phyloP scores from a whole-genome alignment of 2,797 vertebrate species.

The Fratercula arctica region DNA sequence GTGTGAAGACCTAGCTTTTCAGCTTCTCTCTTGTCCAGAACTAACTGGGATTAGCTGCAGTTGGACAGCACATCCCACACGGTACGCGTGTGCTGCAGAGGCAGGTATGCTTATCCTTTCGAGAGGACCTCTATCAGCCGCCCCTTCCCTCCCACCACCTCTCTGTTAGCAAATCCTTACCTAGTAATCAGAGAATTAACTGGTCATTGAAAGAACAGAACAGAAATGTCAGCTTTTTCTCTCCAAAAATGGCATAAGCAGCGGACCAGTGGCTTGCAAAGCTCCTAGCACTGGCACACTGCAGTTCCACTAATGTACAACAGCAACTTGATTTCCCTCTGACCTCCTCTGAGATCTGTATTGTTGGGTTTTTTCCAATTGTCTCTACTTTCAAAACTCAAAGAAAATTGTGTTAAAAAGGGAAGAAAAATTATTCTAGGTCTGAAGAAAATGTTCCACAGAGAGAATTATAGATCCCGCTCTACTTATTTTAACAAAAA shows the following conservation, averaged over 20 bases:
- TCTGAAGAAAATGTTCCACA: background rate
- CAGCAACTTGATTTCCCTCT: background rate
- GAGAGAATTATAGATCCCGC: background rate
- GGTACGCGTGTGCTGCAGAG: background rate
- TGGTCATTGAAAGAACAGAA: background rate
- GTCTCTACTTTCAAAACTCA: background rate
- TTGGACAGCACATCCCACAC: background rate
- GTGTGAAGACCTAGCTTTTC: background rate
- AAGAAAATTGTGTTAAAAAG: background rate
- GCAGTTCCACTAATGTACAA: background rate
- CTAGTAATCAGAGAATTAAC: background rate
- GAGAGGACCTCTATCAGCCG: background rate
- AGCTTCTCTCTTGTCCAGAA: background rate
- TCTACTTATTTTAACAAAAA: background rate
- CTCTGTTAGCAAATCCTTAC: background rate
- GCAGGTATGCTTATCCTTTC: background rate
- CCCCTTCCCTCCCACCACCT: background rate
- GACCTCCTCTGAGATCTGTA: background rate
- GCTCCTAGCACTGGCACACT: background rate
- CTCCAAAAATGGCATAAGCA: background rate
- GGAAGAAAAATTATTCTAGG: background rate
- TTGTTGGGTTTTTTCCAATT: accelerated
- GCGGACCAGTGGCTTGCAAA: background rate
- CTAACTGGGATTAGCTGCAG: background rate
- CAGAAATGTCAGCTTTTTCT: background rate